phyloP scores from a whole-genome alignment of 1,140 invertebrate species.

The Saccostrea glomerata region DNA sequence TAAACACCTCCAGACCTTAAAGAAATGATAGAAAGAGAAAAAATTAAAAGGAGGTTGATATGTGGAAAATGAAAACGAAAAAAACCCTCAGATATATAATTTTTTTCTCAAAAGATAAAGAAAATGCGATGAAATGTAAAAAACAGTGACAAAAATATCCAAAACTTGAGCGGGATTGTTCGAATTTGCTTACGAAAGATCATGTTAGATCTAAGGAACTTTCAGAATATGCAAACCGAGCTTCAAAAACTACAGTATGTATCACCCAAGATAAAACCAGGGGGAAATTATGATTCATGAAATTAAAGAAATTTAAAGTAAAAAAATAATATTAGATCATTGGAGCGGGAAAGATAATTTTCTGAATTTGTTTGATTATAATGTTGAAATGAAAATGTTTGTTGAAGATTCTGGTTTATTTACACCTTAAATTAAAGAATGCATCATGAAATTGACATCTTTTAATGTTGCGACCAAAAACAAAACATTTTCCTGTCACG shows the following conservation, averaged over 20 bases:
- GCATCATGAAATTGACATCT: slow-evolving; percentile 34
- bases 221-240: not conserved
- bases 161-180: not conserved
- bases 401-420: slow-evolving; percentile 2
- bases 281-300: not conserved
- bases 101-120: not conserved
- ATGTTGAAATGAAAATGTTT: slow-evolving; percentile 35
- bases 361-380: not conserved
- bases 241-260: not conserved
- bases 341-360: not conserved
- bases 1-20: not conserved
- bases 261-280: not conserved
- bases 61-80: not conserved
- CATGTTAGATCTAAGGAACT: not conserved
- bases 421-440: slow-evolving; percentile 1
- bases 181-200: not conserved
- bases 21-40: not conserved
- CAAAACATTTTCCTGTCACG: too few species aligned
- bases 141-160: not conserved
- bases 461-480: not conserved
- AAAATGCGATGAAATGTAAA: not conserved
- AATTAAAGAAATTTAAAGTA: too few species aligned
- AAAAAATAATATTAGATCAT: not conserved
- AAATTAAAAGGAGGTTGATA: not conserved
- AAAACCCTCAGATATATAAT: not conserved